A percentile compares a stretch with the other conserved stretches of the same genome.
These are phyloP conservation scores for Beris chalybata DNA, from an alignment of 2,888 invertebrate species.

Conservation along the genomic window DNA sequence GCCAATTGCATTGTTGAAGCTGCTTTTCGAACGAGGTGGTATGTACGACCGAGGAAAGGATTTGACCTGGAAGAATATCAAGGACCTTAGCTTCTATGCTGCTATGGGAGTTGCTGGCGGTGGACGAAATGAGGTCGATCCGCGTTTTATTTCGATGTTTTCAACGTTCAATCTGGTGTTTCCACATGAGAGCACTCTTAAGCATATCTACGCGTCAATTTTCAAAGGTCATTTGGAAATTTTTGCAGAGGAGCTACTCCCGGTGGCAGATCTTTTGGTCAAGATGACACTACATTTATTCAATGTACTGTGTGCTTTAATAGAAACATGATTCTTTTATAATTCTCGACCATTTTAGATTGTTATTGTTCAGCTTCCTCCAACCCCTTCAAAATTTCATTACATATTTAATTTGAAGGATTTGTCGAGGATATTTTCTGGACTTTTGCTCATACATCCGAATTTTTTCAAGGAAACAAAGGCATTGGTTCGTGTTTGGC, in stretches of 20 bases:
- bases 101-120: constrained; percentile 89
- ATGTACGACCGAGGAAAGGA: constrained; percentile 89
- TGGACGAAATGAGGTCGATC: constrained; percentile 87
- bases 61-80: constrained; percentile 84
- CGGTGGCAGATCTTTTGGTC: constrained; percentile 68
- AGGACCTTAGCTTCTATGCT: constrained; percentile 75
- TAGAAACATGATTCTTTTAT: constrained; percentile 1
- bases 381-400: constrained; percentile 92
- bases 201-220: constrained; percentile 81
- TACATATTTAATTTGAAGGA: constrained; percentile 93
- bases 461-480: constrained; percentile 67
- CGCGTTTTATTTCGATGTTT: constrained; percentile 89
- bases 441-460: constrained; percentile 76
- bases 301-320: constrained; percentile 61
- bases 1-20: constrained; percentile 87
- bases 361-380: constrained; percentile 76
- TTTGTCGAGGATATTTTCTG: constrained; percentile 80
- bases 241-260: constrained; percentile 69
- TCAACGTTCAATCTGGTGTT: constrained; percentile 83
- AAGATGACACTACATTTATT: constrained; percentile 81
- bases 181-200: constrained; percentile 75
- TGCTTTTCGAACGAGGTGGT: constrained; percentile 85
- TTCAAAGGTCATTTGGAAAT: constrained; percentile 73
- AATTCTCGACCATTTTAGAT: constrained; percentile 56
- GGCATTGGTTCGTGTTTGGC: constrained; percentile 82